These are phyloP conservation scores for Nebria salina DNA, from an alignment of 2,888 invertebrate species.

Conservation along the genomic window DNA sequence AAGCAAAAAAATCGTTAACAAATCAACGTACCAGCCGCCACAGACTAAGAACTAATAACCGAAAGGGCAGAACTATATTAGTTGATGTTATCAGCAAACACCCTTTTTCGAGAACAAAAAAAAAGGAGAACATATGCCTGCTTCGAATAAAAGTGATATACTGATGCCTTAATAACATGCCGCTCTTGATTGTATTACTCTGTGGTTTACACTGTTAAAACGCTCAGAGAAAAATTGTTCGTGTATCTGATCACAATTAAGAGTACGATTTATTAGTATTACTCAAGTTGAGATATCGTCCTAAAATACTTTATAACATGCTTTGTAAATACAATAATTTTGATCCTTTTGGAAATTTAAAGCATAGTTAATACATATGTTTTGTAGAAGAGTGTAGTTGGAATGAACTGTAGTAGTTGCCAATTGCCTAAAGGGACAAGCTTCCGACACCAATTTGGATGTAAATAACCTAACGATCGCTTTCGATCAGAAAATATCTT, in stretches of 20 bases:
- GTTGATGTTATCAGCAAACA: slow-evolving; percentile 22
- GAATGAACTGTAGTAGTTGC: background rate
- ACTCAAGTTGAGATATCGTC: background rate
- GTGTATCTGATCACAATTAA: background rate
- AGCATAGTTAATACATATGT: background rate
- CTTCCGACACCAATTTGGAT: slow-evolving; percentile 14
- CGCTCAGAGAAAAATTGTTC: background rate
- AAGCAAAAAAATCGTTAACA: slow-evolving; percentile 8
- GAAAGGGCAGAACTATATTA: slow-evolving; percentile 22
- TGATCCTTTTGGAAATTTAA: background rate
- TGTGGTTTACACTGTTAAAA: slow-evolving; percentile 10
- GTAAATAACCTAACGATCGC: slow-evolving; percentile 15
- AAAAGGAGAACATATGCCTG: background rate
- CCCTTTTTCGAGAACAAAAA: slow-evolving; percentile 6
- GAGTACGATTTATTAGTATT: background rate
- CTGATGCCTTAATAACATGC: slow-evolving; percentile 23
- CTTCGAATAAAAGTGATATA: slow-evolving; percentile 24
- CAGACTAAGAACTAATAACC: slow-evolving; percentile 16
- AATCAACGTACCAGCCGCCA: slow-evolving; percentile 6
- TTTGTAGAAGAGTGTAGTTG: background rate
- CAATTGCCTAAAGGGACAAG: slow-evolving; percentile 11
- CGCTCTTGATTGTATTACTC: slow-evolving; percentile 16
- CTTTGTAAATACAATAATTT: background rate
- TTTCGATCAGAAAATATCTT: background rate
- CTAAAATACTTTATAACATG: background rate